Evolutionary conservation across 2,797 vertebrate species (phyloP).

Genomic region (Artibeus jamaicensis): DNA sequence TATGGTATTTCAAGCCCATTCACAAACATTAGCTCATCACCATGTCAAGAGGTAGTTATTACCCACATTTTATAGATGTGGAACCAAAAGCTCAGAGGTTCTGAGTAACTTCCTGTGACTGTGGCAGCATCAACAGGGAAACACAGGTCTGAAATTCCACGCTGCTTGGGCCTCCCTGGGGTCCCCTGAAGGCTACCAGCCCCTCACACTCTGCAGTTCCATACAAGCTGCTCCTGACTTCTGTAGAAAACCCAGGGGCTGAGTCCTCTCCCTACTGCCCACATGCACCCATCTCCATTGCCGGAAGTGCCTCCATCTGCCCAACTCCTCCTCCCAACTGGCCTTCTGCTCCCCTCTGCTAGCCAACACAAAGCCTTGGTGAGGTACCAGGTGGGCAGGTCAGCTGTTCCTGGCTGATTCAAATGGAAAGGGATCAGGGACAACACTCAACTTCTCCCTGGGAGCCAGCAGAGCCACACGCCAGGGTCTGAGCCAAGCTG

Average conservation of each 20-base stretch:
- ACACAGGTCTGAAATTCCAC: neutral
- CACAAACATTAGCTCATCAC: constrained; percentile 41
- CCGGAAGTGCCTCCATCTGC: constrained; percentile 63
- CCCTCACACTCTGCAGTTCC: neutral
- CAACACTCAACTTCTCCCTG: neutral
- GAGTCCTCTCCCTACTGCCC: neutral
- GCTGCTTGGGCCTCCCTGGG: neutral
- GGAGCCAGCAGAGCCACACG: neutral
- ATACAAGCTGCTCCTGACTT: neutral
- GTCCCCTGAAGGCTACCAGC: neutral
- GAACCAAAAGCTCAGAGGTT: neutral
- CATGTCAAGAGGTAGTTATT: constrained; percentile 20
- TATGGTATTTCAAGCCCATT: neutral
- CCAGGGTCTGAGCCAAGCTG: neutral
- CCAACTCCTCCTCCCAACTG: constrained; percentile 31
- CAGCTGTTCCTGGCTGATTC: constrained; percentile 59
- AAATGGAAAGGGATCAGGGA: neutral
- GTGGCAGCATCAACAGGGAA: neutral
- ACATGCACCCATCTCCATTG: neutral
- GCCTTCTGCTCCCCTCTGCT: constrained; percentile 51
- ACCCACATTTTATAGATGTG: neutral
- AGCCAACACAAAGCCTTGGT: constrained; percentile 40
- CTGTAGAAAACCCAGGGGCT: neutral
- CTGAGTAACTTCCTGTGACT: neutral
- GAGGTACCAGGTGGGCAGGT: constrained; percentile 58